Evolutionary conservation across 2,113 vertebrate genomes (phyloP), one percentile per base, ranked within the genome.

Genomic region (Petrocephalus microphthalmus): DNA sequence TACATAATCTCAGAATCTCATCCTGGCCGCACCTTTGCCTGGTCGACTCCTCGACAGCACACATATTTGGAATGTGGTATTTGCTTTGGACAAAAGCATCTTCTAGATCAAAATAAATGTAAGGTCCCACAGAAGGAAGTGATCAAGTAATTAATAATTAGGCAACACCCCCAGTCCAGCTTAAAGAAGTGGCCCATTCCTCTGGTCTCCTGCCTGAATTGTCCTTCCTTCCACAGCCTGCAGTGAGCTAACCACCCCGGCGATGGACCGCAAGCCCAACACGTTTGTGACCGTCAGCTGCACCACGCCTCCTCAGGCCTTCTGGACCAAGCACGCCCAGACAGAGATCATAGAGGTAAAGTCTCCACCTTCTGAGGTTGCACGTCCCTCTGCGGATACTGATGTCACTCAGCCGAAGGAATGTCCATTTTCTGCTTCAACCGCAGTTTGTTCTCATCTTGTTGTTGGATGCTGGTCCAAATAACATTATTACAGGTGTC

Each of bases 241-340:
- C 95, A 96, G 96, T 87, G 98, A 99, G 90, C 94, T 99, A 89
- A 93, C 96, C 56, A 97, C 97, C 57, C 97, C 97, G 0, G 95
- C 97, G 17, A 90, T 97, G 93, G 98, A 99, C 91, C 95, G 98
- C 67, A 99, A 99, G 93, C 98, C 98, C 91, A 99, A 97, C 96
- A 97, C 96, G 94, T 99, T 99, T 94, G 97, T 99, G 90, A 96
- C 97, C 84, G 97, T 98, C 94, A 99, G 98, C 91, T 98, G 98
- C 90, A 99, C 98, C 53, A 99, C 98, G 0, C 98, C 98, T 7
- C 98, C 98, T 33, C 98, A 99, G 95, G 98, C 96, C 1, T 99
- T 99, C 95, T 99, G 98, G 98, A 99, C 98, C 0, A 99, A 99
- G 93, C 97, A 99, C 37, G 97, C 97, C 3, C 98, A 99, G 95